Evolutionary conservation across 2,113 vertebrate species (phyloP), one percentile per base, ranked within the genome.

Genomic region (Taxidea taxus): DNA sequence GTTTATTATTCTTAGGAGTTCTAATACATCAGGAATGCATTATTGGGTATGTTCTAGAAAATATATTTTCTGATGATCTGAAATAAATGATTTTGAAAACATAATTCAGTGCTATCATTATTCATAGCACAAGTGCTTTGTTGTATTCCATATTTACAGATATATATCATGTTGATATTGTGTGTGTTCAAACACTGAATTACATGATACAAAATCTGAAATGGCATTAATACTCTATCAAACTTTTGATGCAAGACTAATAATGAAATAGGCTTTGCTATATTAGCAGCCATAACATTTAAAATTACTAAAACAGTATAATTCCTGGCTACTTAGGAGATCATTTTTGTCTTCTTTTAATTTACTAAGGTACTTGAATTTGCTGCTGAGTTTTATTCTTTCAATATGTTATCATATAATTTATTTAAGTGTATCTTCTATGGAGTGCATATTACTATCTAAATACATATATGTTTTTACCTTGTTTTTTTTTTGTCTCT

Each of bases 161-260:
- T 96, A 94, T 93, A 14, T 74, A 94, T 98, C 86, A 96, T 60
- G 85, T 56, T 98, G 86, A 96, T 94, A 95, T 10, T 84, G 34
- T 13, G 16, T 93, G 31, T 89, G 42, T 92, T 90, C 47, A 94
- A 95, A 97, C 83, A 98, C 0, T 75, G 23, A 77, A 86, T 42
- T 72, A 29, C n/a, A 94, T 37, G 42, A 93, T 82, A 94, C 14
- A 75, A 97, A 96, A 95, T 96, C 20, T 96, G 51, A 87, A 16
- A 0, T 89, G 27, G 7, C 23, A 62, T 92, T 98, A 98, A 87
- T 60, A 81, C 18, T 85, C 2, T 87, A 72, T 94, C 74, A 98
- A 87, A 94, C 3, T 60, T 96, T 75, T 93, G 29, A 49, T 90
- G 31, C 14, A 97, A 94, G 94, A 91, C 18, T 95, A 92, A 83